Conservation (phyloP, 1,140 invertebrate species). For the Drosophila burlai region DNA sequence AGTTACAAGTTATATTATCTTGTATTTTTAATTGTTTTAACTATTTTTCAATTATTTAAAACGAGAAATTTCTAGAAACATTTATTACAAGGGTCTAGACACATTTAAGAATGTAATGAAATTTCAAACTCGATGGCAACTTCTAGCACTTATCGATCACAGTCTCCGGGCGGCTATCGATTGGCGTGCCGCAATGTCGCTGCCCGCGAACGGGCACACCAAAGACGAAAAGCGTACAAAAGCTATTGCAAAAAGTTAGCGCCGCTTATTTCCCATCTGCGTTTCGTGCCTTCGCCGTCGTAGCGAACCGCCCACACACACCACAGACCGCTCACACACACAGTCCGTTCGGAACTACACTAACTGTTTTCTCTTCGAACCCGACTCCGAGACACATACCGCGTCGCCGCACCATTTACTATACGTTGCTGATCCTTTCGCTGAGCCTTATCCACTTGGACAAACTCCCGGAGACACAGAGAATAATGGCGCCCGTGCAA, state of each 20-base stretch:
- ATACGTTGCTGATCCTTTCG: constrained; percentile 54
- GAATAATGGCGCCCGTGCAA: constrained; percentile 80
- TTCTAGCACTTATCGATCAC: background rate
- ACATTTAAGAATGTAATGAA: too few relatives aligned
- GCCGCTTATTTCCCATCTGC: constrained; percentile 76
- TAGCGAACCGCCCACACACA: constrained; percentile 14
- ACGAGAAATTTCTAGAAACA: background rate
- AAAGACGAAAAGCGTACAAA: constrained; percentile 62
- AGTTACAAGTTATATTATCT: background rate
- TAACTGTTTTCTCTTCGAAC: constrained; percentile 24
- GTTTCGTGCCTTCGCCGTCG: constrained; percentile 51
- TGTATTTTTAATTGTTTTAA: too few relatives aligned
- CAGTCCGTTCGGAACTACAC: constrained; percentile 20
- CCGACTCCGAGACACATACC: background rate
- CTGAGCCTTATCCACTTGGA: constrained; percentile 59
- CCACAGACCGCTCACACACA: constrained; percentile 17
- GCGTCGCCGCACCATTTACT: constrained; percentile 40
- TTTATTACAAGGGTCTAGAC: background rate
- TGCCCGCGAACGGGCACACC: constrained; percentile 9
- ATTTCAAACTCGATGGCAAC: background rate
- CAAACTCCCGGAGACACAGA: constrained; percentile 58
- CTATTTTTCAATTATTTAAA: background rate
- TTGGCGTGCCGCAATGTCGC: background rate
- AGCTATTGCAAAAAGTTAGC: constrained; percentile 72
- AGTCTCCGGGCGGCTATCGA: background rate